Evolutionary conservation across 2,888 invertebrate genomes (phyloP), one percentile per base, ranked within the genome.

Genomic region (Muscina levida): DNA sequence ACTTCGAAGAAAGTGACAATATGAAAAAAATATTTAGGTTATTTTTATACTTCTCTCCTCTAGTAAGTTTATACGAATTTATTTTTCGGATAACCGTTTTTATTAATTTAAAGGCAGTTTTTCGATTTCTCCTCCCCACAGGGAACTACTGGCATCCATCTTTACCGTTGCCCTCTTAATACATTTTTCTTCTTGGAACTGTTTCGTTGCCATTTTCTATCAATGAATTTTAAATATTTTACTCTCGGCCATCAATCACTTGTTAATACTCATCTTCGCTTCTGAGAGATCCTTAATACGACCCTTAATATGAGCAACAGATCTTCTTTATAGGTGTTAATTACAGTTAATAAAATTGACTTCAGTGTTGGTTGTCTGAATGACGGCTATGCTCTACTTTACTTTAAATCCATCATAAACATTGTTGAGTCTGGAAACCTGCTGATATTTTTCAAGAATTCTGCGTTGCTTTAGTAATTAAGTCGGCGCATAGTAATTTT

Each of bases 311-410:
- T 48, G 48, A 74, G 31, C 77, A 53, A 65, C 31, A 62, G 72
- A 77, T 74, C 65, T 72, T 48, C 81, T 81, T 77, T 77, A 72
- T 77, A 68, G 77, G 81, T 75, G 77, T 74, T 77, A 81, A 81
- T 81, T 81, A 81, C 72, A 68, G 72, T 68, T 75, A 81, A 81
- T 77, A 81, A 75, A 68, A 42, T 5, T 48, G 10, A 31, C 1
- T 26, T 26, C 26, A 56, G 22, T 56, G 2, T 56, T 39, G 39
- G 5, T 62, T 62, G 19, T 39, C 39, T 62, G 62, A 62, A 62
- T 62, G 62, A 62, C 42, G 19, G 39, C 42, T 62, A 39, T 62
- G 62, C 62, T 62, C 62, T 42, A 62, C 42, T 62, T 62, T 22
- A 17, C 37, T 6, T n/a, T 4, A 2, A 17, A 39, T 59, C 59